These are phyloP conservation scores for Nemotelus nigrinus DNA, from an alignment of 2,888 invertebrate genomes.

Conservation along the genomic window DNA sequence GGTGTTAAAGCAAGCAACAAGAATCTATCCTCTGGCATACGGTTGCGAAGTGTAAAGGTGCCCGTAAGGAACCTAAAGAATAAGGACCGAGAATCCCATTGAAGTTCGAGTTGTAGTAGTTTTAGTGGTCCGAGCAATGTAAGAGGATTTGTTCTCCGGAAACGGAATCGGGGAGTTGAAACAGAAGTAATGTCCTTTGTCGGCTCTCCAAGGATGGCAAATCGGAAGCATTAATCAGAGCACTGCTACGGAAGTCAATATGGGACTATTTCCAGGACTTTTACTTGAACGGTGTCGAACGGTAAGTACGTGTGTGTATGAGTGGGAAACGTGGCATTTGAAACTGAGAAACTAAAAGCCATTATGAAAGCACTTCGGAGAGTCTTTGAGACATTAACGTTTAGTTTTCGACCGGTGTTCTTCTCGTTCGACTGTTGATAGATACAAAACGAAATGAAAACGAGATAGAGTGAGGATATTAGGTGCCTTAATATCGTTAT, in stretches of 20 bases:
- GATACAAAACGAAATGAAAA: background rate
- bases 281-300: background rate
- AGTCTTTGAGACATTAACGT: constrained; percentile 18
- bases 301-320: background rate
- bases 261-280: constrained; percentile 35
- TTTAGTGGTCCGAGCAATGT: constrained; percentile 1
- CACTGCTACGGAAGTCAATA: constrained; percentile 42
- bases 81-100: constrained; percentile 16
- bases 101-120: constrained; percentile 11
- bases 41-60: constrained; percentile 19
- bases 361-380: background rate
- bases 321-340: constrained; percentile 7
- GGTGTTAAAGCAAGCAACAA: constrained; percentile 40
- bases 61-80: constrained; percentile 10
- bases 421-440: background rate
- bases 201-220: constrained; percentile 33
- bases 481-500: background rate
- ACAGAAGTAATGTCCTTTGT: constrained; percentile 12
- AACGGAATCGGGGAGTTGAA: constrained; percentile 14
- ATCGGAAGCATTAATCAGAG: constrained; percentile 43
- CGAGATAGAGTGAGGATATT: background rate
- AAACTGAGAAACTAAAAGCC: constrained; percentile 6
- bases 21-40: constrained; percentile 9
- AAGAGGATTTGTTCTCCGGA: constrained; percentile 42
- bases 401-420: constrained; percentile 17